phyloP scores from a whole-genome alignment of 2,797 vertebrate genomes.

The Lutra lutra region DNA sequence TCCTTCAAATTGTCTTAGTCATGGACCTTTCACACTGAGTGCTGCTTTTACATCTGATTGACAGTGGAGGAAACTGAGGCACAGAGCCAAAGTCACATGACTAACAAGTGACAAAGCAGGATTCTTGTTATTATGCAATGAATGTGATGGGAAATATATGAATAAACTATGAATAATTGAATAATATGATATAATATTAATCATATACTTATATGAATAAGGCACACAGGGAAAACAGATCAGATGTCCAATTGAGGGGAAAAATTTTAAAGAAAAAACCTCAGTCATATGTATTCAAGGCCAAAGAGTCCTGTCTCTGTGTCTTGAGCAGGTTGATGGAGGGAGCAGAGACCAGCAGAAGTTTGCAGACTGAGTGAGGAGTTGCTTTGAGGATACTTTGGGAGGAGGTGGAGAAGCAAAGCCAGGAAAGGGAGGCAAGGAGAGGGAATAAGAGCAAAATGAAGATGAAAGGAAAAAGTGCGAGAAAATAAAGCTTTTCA shows the following conservation, averaged over 20 bases:
- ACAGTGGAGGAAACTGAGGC: neutral
- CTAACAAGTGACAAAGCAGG: neutral
- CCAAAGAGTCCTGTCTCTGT: neutral
- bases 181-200: no score
- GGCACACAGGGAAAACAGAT: neutral
- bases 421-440: neutral
- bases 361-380: neutral
- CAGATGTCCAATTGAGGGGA: neutral
- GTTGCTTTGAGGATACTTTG: neutral
- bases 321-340: neutral
- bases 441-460: neutral
- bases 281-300: neutral
- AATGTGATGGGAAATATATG: neutral
- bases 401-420: neutral
- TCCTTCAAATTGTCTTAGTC: neutral
- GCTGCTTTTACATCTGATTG: neutral
- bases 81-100: neutral
- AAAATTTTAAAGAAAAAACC: neutral
- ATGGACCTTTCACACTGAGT: neutral
- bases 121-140: neutral
- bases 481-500: neutral
- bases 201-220: neutral
- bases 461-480: neutral
- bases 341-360: neutral
- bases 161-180: neutral